Percentiles rank a stretch among this genome's conserved stretches.
Evolutionary conservation across 2,113 vertebrate species (phyloP).

Genomic region (Gallinago media): DNA sequence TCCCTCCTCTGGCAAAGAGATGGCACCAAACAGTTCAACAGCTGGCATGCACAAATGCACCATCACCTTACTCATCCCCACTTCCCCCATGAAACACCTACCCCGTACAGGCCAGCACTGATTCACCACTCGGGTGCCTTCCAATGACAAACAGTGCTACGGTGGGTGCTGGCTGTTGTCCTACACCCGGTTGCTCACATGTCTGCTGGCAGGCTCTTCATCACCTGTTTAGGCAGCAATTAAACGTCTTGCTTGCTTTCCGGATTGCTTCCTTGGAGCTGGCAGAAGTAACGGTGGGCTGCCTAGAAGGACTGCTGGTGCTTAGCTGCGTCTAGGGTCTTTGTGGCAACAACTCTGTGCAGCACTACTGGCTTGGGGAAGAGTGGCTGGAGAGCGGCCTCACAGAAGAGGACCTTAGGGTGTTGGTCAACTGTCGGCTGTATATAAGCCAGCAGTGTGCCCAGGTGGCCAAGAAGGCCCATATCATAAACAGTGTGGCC

Average conservation of each 20-base stretch:
- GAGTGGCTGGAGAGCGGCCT: not conserved
- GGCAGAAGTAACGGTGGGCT: not conserved
- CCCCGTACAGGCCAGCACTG: fast-evolving
- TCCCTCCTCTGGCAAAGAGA: not conserved
- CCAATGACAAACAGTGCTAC: fast-evolving
- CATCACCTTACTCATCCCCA: not conserved
- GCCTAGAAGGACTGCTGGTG: not conserved
- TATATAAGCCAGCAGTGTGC: not conserved
- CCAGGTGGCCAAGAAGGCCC: not conserved
- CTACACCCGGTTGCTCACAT: no score
- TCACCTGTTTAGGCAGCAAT: not conserved
- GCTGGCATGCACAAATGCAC: fast-evolving
- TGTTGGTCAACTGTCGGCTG: not conserved
- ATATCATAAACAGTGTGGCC: not conserved
- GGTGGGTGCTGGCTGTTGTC: fast-evolving
- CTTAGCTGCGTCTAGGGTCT: not conserved
- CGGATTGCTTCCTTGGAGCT: not conserved
- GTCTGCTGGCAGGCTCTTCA: fast-evolving
- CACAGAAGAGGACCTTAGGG: not conserved
- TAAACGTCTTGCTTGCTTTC: not conserved
- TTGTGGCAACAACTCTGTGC: not conserved
- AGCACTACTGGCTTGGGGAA: not conserved
- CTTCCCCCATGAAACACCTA: not conserved
- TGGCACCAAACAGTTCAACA: not conserved
- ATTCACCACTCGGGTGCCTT: not conserved